phyloP scores from a whole-genome alignment of 2,797 vertebrate genomes.

The Melanogrammus aeglefinus region DNA sequence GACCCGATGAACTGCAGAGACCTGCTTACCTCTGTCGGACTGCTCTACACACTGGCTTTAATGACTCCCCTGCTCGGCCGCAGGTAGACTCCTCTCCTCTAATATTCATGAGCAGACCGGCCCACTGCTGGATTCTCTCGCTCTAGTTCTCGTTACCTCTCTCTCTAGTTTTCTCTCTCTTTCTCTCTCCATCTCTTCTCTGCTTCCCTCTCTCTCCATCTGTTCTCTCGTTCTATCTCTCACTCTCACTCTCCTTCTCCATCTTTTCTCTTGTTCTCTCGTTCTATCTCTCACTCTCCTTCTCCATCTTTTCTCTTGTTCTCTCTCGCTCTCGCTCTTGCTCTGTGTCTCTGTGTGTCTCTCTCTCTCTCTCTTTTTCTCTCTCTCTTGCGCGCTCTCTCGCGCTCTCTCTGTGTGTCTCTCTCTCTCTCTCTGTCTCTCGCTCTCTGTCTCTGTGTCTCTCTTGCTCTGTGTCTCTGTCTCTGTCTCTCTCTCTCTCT shows the following conservation, averaged over 20 bases:
- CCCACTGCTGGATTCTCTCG: neutral
- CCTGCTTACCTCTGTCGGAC: neutral
- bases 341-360: slow-evolving; percentile 6
- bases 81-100: neutral
- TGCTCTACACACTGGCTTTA: neutral
- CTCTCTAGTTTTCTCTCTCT: slow-evolving; percentile 12
- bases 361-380: slow-evolving; percentile 2
- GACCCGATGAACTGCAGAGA: neutral
- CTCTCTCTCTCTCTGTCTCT: slow-evolving; percentile 8
- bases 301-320: slow-evolving; percentile 6
- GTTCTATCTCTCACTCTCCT: slow-evolving; percentile 7
- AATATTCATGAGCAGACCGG: neutral
- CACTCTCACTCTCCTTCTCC: neutral
- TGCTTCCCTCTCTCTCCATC: slow-evolving; percentile 5
- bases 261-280: neutral
- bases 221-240: slow-evolving; percentile 8
- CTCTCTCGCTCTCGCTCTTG: slow-evolving; percentile 5
- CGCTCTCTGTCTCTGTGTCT: slow-evolving; percentile 3
- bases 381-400: slow-evolving; percentile 2
- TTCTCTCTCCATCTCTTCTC: neutral
- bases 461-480: slow-evolving; percentile 8
- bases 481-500: slow-evolving; percentile 6
- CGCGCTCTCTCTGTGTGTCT: slow-evolving; percentile 9
- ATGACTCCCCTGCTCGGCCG: neutral
- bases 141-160: neutral